Conservation (phyloP, 2,888 invertebrate genomes). For the Leptopilina syphax region DNA sequence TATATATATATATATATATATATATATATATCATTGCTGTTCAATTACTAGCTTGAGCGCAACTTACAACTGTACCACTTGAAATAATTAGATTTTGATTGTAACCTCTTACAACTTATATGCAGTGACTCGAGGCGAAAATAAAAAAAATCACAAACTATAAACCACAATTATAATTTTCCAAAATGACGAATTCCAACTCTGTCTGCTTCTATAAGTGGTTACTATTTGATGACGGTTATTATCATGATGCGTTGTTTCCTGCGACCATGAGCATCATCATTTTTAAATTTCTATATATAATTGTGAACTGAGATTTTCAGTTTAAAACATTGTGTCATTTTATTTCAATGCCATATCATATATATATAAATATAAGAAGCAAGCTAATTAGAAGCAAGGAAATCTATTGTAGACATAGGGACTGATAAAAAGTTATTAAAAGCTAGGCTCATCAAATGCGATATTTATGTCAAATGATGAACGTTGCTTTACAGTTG, state of each 20-base stretch:
- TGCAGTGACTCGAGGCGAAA: neutral
- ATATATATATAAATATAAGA: neutral
- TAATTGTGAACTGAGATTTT: neutral
- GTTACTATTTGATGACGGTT: slow-evolving; percentile 75
- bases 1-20: neutral
- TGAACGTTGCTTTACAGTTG: slow-evolving; percentile 15
- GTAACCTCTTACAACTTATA: slow-evolving; percentile 21
- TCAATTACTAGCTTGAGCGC: slow-evolving; percentile 10
- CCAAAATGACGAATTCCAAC: slow-evolving; percentile 59
- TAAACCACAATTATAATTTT: slow-evolving; percentile 53
- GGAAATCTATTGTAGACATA: neutral
- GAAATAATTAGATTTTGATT: slow-evolving; percentile 35
- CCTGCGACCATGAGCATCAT: slow-evolving; percentile 74
- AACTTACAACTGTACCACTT: slow-evolving; percentile 11
- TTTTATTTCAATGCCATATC: neutral
- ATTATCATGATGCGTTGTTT: slow-evolving; percentile 76
- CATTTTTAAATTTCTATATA: slow-evolving; percentile 40
- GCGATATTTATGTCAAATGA: slow-evolving; percentile 12
- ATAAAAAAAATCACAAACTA: slow-evolving; percentile 8
- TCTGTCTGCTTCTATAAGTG: slow-evolving; percentile 70
- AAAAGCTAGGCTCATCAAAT: neutral
- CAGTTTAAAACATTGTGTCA: slow-evolving; percentile 9
- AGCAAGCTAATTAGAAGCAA: slow-evolving; percentile 3
- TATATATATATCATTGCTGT: neutral
- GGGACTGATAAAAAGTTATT: neutral